Evolutionary conservation across 37 sponge, comb jelly and placozoan species (phyloP).

Genomic region (Cladorhizidae sp.): DNA sequence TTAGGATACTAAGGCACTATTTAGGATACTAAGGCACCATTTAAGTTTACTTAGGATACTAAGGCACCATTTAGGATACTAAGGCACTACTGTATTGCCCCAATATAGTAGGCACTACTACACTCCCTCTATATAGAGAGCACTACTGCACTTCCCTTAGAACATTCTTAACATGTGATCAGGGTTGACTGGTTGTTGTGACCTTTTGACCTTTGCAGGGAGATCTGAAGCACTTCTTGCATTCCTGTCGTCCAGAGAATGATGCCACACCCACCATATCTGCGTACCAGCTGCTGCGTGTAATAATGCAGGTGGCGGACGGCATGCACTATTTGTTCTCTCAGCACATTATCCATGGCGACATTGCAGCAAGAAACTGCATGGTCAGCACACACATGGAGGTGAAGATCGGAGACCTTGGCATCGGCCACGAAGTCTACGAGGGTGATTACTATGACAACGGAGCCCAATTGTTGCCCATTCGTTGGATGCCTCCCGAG

Average conservation of each 20-base stretch:
- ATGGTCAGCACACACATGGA: constrained; percentile 63
- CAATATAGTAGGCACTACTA: no score
- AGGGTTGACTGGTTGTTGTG: no score
- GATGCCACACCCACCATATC: constrained; percentile 34
- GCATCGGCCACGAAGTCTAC: constrained; percentile 87
- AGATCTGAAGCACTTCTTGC: constrained; percentile 76
- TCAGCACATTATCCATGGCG: constrained; percentile 82
- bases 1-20: no score
- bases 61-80: no score
- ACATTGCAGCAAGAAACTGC: constrained; percentile 88
- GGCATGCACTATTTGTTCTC: constrained; percentile 85
- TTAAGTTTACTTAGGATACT: no score
- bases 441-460: constrained; percentile 83
- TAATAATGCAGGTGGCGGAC: constrained; percentile 74
- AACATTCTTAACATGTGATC: no score
- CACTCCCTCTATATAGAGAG: no score
- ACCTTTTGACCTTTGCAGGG: constrained; percentile 47
- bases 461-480: constrained; percentile 78
- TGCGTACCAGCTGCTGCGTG: constrained; percentile 34
- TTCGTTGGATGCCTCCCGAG: constrained; percentile 96
- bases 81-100: no score
- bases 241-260: constrained; percentile 35
- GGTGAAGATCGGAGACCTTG: constrained; percentile 87
- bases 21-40: no score
- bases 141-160: no score